Percentiles rank a stretch among this genome's conserved stretches.
Evolutionary conservation across 2,797 vertebrate genomes (phyloP).

Genomic region (Thripadectes ignobilis): DNA sequence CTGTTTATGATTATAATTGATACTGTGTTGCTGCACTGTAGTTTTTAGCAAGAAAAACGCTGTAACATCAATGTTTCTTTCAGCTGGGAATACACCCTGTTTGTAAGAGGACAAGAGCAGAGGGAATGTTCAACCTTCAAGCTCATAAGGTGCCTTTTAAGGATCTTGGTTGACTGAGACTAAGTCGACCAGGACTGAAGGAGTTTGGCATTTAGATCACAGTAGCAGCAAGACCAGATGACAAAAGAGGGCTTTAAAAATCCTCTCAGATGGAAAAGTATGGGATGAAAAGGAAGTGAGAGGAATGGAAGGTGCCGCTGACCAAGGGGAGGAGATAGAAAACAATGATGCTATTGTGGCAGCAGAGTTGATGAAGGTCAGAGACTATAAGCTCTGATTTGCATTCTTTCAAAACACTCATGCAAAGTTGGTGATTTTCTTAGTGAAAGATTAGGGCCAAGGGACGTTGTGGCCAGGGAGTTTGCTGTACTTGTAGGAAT

Average conservation of each 20-base stretch:
- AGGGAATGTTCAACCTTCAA: neutral
- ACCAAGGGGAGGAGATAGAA: neutral
- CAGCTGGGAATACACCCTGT: neutral
- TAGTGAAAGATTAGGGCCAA: neutral
- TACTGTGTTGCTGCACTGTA: neutral
- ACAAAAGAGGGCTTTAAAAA: slow-evolving; percentile 36
- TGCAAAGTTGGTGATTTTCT: neutral
- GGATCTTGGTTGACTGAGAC: neutral
- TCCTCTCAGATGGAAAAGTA: neutral
- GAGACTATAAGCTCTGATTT: slow-evolving; percentile 19
- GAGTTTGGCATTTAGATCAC: neutral
- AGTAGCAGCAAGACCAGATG: neutral
- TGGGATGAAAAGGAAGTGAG: slow-evolving; percentile 11
- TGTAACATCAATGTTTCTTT: neutral
- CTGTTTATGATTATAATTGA: neutral
- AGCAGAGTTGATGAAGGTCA: neutral
- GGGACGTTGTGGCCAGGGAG: neutral
- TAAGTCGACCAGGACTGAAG: neutral
- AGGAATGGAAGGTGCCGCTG: neutral
- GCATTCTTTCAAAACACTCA: neutral
- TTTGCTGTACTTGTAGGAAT: neutral
- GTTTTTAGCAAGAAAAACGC: neutral
- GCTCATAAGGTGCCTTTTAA: neutral
- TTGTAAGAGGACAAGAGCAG: neutral
- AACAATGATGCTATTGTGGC: slow-evolving; percentile 36